Percentiles rank a stretch among this genome's conserved stretches.
These are phyloP conservation scores for Aricia artaxerxes DNA, from an alignment of 2,888 invertebrate species.

Conservation along the genomic window DNA sequence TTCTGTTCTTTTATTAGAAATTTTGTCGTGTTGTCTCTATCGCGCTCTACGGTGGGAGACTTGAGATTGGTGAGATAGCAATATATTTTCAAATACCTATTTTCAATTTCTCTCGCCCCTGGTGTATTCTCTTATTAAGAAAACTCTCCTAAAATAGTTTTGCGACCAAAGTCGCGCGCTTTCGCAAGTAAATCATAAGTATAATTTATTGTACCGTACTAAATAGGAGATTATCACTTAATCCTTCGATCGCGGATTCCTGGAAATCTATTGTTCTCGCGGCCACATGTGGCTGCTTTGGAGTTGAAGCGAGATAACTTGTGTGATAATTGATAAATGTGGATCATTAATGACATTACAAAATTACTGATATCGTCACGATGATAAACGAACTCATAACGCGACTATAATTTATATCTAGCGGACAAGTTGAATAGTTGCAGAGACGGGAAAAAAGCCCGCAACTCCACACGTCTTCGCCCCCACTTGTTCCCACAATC, in stretches of 20 bases:
- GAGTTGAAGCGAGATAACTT: too few species aligned
- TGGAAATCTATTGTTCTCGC: too few species aligned
- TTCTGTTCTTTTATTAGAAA: too few species aligned
- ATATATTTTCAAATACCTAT: too few species aligned
- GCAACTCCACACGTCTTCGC: neutral
- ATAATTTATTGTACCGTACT: neutral
- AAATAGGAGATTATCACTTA: slow-evolving; percentile 1
- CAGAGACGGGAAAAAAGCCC: neutral
- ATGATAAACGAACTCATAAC: neutral
- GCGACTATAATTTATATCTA: neutral
- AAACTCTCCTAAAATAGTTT: neutral
- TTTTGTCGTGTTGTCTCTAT: too few species aligned
- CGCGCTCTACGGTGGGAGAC: too few species aligned
- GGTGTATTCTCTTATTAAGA: neutral
- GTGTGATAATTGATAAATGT: neutral
- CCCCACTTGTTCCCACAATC: neutral
- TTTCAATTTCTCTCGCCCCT: too few species aligned
- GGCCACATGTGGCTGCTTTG: too few species aligned
- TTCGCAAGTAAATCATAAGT: neutral
- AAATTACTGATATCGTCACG: neutral
- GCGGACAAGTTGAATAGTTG: neutral
- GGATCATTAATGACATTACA: neutral
- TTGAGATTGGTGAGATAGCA: too few species aligned
- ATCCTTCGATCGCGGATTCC: too few species aligned
- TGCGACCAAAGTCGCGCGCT: neutral